A percentile compares a stretch with the other conserved stretches of the same genome.
Conservation (phyloP, 2,113 vertebrate species). For the Prunella himalayana region DNA sequence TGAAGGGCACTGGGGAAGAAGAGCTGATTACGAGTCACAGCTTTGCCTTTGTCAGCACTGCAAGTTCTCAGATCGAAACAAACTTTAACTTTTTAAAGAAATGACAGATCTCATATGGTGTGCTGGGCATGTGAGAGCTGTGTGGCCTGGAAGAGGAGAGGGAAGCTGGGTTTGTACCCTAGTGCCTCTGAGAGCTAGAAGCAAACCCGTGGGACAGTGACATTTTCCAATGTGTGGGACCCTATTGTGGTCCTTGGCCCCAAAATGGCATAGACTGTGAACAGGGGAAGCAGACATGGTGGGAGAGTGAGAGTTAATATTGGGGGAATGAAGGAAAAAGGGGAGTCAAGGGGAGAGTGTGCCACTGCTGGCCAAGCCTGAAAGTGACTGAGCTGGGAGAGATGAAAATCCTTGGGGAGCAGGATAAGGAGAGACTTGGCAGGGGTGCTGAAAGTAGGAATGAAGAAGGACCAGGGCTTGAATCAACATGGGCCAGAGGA, state of each 20-base stretch:
- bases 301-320: background rate
- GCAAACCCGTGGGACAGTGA: rapidly evolving
- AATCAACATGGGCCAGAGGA: background rate
- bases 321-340: background rate
- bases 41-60: background rate
- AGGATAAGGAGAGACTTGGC: background rate
- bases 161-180: background rate
- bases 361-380: background rate
- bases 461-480: background rate
- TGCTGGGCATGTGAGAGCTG: background rate
- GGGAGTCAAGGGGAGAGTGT: background rate
- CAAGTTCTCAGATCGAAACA: background rate
- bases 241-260: rapidly evolving
- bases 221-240: rapidly evolving
- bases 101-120: rapidly evolving
- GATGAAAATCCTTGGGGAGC: background rate
- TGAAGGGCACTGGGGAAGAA: background rate
- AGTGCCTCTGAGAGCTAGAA: background rate
- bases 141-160: background rate
- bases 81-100: background rate
- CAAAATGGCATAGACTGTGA: background rate
- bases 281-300: rapidly evolving
- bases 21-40: background rate
- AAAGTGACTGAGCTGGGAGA: background rate
- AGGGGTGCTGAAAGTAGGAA: background rate